These are phyloP conservation scores for Bubalus kerabau DNA, from an alignment of 2,113 vertebrate species.

Conservation along the genomic window DNA sequence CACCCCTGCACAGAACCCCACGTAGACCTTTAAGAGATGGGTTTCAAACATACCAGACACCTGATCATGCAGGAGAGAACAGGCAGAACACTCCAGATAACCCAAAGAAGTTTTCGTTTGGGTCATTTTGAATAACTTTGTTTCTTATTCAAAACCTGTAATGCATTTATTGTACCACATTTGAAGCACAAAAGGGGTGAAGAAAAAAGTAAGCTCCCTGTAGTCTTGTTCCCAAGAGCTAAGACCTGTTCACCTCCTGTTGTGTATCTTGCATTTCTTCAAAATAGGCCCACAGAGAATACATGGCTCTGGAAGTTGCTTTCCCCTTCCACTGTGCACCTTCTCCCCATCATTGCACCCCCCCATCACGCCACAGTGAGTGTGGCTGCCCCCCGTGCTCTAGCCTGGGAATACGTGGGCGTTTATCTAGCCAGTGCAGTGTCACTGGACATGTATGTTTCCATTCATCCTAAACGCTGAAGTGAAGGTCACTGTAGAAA, in stretches of 20 bases:
- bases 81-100: background rate
- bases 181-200: background rate
- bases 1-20: background rate
- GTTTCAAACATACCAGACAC: background rate
- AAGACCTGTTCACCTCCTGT: background rate
- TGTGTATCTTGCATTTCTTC: constrained; percentile 18
- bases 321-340: background rate
- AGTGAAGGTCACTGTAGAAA: background rate
- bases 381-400: background rate
- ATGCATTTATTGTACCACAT: background rate
- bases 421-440: background rate
- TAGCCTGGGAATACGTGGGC: background rate
- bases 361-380: background rate
- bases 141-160: background rate
- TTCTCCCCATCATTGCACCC: background rate
- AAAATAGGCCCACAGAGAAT: background rate
- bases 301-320: background rate
- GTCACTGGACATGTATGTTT: background rate
- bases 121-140: background rate
- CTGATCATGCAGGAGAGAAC: background rate
- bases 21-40: background rate
- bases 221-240: background rate
- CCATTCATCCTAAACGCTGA: background rate
- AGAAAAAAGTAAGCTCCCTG: background rate
- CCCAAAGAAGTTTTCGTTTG: background rate